Conservation (phyloP, 2,797 vertebrate genomes). For the Luscinia megarhynchos region DNA sequence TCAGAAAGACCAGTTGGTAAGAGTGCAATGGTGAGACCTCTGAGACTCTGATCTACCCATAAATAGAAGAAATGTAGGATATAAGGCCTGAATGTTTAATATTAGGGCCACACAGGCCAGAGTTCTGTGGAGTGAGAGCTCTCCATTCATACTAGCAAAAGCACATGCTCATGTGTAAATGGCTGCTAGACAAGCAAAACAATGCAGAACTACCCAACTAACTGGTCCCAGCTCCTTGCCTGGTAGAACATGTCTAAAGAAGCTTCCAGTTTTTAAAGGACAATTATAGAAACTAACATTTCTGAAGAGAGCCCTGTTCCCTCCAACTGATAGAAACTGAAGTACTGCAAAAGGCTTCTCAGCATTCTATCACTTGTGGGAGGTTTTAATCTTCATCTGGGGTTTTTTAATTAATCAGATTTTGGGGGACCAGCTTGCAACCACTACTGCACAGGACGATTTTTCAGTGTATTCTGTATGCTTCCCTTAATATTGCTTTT, state of each 20-base stretch:
- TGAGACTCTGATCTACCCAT: background rate
- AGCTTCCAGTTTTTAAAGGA: background rate
- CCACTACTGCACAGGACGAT: background rate
- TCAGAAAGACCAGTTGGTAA: background rate
- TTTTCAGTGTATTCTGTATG: background rate
- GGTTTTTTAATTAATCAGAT: background rate
- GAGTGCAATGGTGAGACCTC: background rate
- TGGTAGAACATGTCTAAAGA: background rate
- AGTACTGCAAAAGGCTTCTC: background rate
- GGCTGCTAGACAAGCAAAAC: background rate
- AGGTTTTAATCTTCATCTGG: background rate
- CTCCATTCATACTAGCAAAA: background rate
- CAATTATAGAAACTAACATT: background rate
- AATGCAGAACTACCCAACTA: background rate
- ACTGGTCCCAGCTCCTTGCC: background rate
- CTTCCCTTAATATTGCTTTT: background rate
- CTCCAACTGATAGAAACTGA: background rate
- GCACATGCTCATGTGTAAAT: background rate
- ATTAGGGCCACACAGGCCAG: background rate
- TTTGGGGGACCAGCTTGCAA: background rate
- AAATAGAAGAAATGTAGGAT: background rate
- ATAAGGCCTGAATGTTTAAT: background rate
- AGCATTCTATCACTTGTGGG: background rate
- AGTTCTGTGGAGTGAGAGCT: background rate
- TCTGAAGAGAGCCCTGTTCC: background rate